phyloP scores from a whole-genome alignment of 2,113 vertebrate genomes.

The Ptyas mucosa region DNA sequence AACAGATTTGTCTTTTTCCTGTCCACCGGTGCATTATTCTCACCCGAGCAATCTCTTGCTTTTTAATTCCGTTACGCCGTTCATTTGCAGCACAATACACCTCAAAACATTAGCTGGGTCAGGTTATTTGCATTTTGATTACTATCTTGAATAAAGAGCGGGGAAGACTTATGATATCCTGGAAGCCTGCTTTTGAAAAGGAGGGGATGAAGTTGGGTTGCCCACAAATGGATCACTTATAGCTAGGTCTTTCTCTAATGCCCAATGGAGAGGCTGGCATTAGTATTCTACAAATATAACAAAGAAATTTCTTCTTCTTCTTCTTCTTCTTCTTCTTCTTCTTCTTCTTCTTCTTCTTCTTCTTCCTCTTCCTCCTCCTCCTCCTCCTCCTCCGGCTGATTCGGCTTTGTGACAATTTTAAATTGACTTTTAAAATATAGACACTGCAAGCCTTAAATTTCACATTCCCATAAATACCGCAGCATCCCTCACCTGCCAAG shows the following conservation, averaged over 20 bases:
- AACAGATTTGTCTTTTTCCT: not conserved
- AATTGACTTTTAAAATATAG: slow-evolving; percentile 46
- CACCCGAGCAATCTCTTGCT: not conserved
- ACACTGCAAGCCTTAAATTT: slow-evolving; percentile 47
- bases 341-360: no score
- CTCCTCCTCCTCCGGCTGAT: slow-evolving; percentile 31
- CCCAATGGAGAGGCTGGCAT: slow-evolving; percentile 44
- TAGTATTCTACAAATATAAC: slow-evolving; percentile 58
- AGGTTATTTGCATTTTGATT: slow-evolving; percentile 74
- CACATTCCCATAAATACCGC: not conserved
- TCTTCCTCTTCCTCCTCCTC: no score
- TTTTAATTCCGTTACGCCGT: not conserved
- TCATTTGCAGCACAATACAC: slow-evolving; percentile 55
- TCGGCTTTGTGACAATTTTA: slow-evolving; percentile 48
- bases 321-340: not conserved
- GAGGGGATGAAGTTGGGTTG: slow-evolving; percentile 1
- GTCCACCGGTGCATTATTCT: not conserved
- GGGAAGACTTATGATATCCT: slow-evolving; percentile 50
- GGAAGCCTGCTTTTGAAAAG: slow-evolving; percentile 41
- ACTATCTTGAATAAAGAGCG: slow-evolving; percentile 54
- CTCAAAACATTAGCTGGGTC: slow-evolving; percentile 56
- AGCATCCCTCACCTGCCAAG: not conserved
- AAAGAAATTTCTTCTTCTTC: slow-evolving; percentile 60
- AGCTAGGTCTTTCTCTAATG: slow-evolving; percentile 44
- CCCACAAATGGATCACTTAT: slow-evolving; percentile 55